Evolutionary conservation across 2,888 invertebrate genomes (phyloP).

Genomic region (Lamellibrachia columna): DNA sequence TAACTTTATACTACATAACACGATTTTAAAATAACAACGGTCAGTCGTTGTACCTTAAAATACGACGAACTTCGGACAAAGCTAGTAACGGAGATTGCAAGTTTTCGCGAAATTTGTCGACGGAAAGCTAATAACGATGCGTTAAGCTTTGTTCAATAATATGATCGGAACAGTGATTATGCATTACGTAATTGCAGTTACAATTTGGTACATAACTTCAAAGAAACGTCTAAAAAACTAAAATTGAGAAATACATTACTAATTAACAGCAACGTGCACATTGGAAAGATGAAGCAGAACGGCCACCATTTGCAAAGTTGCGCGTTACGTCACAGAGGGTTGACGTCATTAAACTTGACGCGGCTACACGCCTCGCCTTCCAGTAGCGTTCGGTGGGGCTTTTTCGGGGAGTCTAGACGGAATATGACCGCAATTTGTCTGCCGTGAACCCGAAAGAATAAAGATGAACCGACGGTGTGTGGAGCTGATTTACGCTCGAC

Average conservation of each 20-base stretch:
- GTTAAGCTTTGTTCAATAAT: neutral
- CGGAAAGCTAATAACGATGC: neutral
- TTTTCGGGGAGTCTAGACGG: neutral
- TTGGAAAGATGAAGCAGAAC: neutral
- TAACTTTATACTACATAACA: no score
- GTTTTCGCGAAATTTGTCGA: neutral
- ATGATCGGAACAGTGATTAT: neutral
- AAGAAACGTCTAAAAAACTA: neutral
- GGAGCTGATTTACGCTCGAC: neutral
- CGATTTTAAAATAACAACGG: no score
- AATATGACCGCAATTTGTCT: constrained; percentile 16
- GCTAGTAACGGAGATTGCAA: neutral
- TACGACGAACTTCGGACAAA: neutral
- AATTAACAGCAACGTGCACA: neutral
- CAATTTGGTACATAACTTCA: neutral
- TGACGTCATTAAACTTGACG: neutral
- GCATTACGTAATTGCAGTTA: neutral
- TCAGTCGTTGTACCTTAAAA: no score
- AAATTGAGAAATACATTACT: neutral
- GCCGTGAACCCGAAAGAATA: neutral
- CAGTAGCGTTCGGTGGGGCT: neutral
- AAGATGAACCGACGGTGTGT: neutral
- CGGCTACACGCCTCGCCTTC: neutral
- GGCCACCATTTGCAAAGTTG: neutral
- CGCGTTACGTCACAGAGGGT: neutral